Base-by-base conservation (phyloP, 2,113 vertebrate genomes). In the Tor tambroides region DNA sequence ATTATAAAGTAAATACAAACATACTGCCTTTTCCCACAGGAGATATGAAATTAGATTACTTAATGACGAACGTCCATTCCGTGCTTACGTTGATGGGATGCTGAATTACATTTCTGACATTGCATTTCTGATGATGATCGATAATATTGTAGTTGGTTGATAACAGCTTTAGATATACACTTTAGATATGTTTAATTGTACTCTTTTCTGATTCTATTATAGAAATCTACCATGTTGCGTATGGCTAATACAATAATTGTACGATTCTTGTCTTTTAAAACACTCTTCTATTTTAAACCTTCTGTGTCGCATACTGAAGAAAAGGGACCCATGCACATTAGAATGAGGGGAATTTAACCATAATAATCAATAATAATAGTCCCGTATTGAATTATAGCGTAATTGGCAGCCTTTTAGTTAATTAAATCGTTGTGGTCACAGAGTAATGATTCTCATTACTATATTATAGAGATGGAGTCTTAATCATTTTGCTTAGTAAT, bases 21-120 rank as follows among this genome's bases (percentile, higher is more conserved):
- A 91, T 90, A 80, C 83, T 89, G 92, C 72, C 85, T 63, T 89
- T 91, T 80, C 93, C 92, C 93, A 6, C n/a, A 90, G 91, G 92
- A 92, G 91, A 92, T 86, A 88, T 90, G 91, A 84, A 94, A 95
- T 95, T 95, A 92, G 92, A 95, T 95, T 94, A 91, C 90, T 92
- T 92, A 89, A 94, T 95, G 94, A 94, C 93, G 91, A 91, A 94
- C 93, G 93, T 94, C 92, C 93, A 85, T 92, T 89, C 92, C 90
- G 88, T 92, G 91, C 92, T 88, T 91, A 92, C 91, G 91, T 90
- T 80, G 63, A 89, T 91, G 90, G 89, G 74, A 93, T 92, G 93
- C 91, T 88, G 89, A 86, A 93, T 95, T 93, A 92, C 88, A 88
- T 89, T 90, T 75, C 81, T 88, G 77, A 88, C 76, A 78, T 78